Evolutionary conservation across 2,797 vertebrate genomes (phyloP).

Genomic region (Saguinus oedipus): DNA sequence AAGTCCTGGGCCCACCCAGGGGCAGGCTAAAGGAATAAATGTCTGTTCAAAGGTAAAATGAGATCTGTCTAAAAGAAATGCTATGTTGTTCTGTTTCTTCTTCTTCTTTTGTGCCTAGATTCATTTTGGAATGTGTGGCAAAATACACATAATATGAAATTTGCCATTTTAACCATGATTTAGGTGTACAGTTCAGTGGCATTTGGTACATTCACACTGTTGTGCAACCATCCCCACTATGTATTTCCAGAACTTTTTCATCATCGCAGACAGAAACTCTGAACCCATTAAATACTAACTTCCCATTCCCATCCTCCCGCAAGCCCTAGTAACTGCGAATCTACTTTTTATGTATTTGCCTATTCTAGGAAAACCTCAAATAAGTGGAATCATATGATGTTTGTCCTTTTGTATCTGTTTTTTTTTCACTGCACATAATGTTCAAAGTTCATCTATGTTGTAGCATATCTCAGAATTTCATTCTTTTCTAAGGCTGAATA

Average conservation of each 20-base stretch:
- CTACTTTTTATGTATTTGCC: not conserved
- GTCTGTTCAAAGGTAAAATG: not conserved
- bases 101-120: not conserved
- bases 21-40: not conserved
- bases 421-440: too few species aligned
- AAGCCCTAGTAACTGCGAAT: not conserved
- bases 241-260: not conserved
- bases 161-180: not conserved
- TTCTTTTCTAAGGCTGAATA: not conserved
- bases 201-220: not conserved
- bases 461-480: not conserved
- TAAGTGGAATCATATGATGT: not conserved
- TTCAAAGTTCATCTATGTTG: not conserved
- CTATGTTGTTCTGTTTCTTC: not conserved
- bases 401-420: not conserved
- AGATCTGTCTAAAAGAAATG: not conserved
- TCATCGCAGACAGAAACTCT: not conserved
- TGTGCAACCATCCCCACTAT: not conserved
- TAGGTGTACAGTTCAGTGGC: not conserved
- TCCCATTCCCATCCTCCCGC: not conserved
- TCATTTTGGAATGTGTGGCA: not conserved
- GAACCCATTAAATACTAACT: not conserved
- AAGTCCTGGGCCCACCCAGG: accelerated
- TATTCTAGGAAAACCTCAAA: not conserved
- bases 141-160: not conserved